phyloP scores from a whole-genome alignment of 2,797 vertebrate species.

The Peromyscus nudipes region DNA sequence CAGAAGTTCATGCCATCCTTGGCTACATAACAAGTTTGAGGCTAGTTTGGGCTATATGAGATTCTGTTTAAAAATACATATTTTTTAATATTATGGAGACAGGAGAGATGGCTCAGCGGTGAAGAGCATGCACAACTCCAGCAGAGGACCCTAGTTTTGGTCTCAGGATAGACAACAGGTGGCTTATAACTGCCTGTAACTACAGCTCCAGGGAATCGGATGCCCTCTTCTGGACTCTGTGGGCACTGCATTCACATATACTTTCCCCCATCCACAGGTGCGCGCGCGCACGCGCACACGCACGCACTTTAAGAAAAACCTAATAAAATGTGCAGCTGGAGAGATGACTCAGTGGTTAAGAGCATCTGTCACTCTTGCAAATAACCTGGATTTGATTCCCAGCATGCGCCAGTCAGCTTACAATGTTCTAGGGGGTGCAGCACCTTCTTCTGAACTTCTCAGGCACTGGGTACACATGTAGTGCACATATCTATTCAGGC shows the following conservation, averaged over 20 bases:
- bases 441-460: background rate
- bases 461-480: background rate
- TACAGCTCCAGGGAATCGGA: no score
- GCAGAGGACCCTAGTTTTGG: background rate
- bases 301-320: background rate
- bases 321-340: background rate
- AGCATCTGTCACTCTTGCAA: background rate
- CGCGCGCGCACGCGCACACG: no score
- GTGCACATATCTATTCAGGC: background rate
- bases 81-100: background rate
- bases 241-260: background rate
- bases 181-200: background rate
- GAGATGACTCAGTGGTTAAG: background rate
- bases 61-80: background rate
- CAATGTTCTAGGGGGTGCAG: background rate
- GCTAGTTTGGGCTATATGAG: no score
- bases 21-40: background rate
- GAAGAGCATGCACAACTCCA: background rate
- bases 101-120: no score
- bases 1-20: background rate
- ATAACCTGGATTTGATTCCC: background rate
- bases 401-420: background rate
- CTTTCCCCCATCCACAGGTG: no score
- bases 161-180: no score
- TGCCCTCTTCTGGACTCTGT: background rate